Evolutionary conservation across 2,113 vertebrate genomes (phyloP).

Genomic region (Coreoperca whiteheadi): DNA sequence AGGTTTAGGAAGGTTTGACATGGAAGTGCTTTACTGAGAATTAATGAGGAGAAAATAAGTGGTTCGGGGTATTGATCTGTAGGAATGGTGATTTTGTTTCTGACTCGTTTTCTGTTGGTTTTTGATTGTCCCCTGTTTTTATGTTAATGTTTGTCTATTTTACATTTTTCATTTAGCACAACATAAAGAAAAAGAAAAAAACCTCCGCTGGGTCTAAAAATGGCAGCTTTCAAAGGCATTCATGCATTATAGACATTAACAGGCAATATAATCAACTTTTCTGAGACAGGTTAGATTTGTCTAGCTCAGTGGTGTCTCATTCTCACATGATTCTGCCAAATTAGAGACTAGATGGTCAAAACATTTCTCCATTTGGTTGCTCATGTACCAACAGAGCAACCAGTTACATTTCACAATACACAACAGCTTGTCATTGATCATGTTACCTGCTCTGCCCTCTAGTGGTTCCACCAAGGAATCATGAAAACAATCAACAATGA

Average conservation of each 20-base stretch:
- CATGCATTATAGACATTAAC: not conserved
- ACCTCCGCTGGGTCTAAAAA: not conserved
- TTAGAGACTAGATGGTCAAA: not conserved
- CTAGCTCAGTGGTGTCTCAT: not conserved
- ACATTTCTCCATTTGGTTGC: not conserved
- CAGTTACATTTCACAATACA: not conserved
- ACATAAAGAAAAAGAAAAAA: not conserved
- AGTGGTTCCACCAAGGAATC: slow-evolving; percentile 38
- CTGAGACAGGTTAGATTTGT: not conserved
- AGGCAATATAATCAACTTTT: too few species aligned
- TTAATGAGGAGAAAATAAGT: not conserved
- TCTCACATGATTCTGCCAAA: not conserved
- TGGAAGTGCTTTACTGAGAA: not conserved
- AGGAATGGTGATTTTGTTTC: not conserved
- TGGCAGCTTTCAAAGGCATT: not conserved
- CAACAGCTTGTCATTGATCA: not conserved
- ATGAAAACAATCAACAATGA: not conserved
- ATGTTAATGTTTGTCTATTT: not conserved
- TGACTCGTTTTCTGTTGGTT: not conserved
- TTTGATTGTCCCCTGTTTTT: not conserved
- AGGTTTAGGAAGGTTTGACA: not conserved
- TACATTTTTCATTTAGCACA: not conserved
- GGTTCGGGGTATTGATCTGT: not conserved
- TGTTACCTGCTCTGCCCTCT: slow-evolving; percentile 55
- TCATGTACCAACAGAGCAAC: not conserved